A percentile compares a stretch with the other conserved stretches of the same genome.
These are phyloP conservation scores for Drosophila rellima DNA, from an alignment of 2,888 invertebrate species.

Conservation along the genomic window DNA sequence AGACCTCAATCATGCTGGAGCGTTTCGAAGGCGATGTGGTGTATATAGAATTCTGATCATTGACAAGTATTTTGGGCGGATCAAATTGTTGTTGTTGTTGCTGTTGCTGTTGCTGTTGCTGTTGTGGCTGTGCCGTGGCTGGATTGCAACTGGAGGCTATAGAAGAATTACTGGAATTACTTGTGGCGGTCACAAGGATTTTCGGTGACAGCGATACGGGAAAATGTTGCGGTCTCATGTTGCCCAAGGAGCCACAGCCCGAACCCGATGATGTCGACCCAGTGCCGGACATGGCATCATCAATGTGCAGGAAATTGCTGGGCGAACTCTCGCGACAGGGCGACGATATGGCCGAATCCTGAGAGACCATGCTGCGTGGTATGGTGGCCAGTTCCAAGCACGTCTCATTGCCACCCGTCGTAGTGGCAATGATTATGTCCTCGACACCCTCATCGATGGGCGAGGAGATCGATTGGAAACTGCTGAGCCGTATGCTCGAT, in stretches of 20 bases:
- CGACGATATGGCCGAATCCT: slow-evolving; percentile 85
- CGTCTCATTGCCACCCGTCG: slow-evolving; percentile 83
- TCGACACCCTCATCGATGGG: slow-evolving; percentile 86
- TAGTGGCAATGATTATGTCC: slow-evolving; percentile 85
- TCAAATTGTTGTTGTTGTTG: slow-evolving; percentile 82
- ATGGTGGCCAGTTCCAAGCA: slow-evolving; percentile 84
- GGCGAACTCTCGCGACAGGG: slow-evolving; percentile 85
- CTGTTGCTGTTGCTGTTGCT: slow-evolving; percentile 15
- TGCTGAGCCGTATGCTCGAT: slow-evolving; percentile 85
- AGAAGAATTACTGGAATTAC: slow-evolving; percentile 81
- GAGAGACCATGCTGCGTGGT: slow-evolving; percentile 83
- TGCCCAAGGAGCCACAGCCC: slow-evolving; percentile 77
- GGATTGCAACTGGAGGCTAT: slow-evolving; percentile 65
- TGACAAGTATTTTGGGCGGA: slow-evolving; percentile 86
- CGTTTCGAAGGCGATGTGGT: slow-evolving; percentile 86
- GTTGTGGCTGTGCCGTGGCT: slow-evolving; percentile 28
- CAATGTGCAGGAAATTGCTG: slow-evolving; percentile 83
- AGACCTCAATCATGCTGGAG: slow-evolving; percentile 85
- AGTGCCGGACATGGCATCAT: slow-evolving; percentile 75
- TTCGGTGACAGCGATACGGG: slow-evolving; percentile 85
- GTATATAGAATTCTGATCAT: slow-evolving; percentile 86
- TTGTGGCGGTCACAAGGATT: slow-evolving; percentile 83
- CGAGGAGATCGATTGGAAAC: slow-evolving; percentile 86
- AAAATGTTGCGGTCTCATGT: slow-evolving; percentile 83
- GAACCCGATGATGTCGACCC: slow-evolving; percentile 79